Evolutionary conservation across 2,797 vertebrate genomes (phyloP).

Genomic region (Naso thynnoides): DNA sequence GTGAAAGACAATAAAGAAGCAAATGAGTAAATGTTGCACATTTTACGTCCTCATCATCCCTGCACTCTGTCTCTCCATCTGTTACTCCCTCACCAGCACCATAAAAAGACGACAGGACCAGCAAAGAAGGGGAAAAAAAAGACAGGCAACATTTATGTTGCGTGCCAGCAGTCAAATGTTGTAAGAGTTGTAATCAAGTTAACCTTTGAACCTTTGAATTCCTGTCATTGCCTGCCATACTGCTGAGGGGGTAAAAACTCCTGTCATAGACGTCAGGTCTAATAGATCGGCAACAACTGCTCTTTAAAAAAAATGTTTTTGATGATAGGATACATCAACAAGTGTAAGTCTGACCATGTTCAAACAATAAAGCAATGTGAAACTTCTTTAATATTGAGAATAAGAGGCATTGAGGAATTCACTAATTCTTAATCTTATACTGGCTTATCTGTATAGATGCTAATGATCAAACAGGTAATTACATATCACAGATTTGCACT

Average conservation of each 20-base stretch:
- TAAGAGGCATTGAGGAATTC: not conserved
- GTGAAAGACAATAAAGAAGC: constrained; percentile 82
- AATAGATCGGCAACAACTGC: too few relatives aligned
- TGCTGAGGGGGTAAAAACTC: not conserved
- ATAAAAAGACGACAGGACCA: constrained; percentile 53
- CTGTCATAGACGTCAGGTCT: not conserved
- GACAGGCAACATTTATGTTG: constrained; percentile 21
- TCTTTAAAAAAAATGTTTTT: constrained; percentile 1
- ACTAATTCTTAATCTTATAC: not conserved
- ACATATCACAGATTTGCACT: not conserved
- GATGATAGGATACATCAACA: not conserved
- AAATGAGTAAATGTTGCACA: constrained; percentile 84
- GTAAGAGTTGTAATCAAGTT: constrained; percentile 45
- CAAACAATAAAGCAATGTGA: not conserved
- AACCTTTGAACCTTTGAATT: constrained; percentile 16
- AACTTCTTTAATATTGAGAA: not conserved
- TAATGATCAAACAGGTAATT: too few relatives aligned
- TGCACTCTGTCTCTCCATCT: constrained; percentile 87
- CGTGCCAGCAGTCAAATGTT: constrained; percentile 38
- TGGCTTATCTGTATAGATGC: too few relatives aligned
- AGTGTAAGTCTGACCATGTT: not conserved
- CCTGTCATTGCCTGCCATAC: not conserved
- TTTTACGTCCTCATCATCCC: constrained; percentile 90
- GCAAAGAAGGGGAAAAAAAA: constrained; percentile 25
- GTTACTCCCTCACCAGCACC: constrained; percentile 79